These are phyloP conservation scores for Brachylomia viminalis DNA, from an alignment of 2,888 invertebrate species.

Conservation along the genomic window DNA sequence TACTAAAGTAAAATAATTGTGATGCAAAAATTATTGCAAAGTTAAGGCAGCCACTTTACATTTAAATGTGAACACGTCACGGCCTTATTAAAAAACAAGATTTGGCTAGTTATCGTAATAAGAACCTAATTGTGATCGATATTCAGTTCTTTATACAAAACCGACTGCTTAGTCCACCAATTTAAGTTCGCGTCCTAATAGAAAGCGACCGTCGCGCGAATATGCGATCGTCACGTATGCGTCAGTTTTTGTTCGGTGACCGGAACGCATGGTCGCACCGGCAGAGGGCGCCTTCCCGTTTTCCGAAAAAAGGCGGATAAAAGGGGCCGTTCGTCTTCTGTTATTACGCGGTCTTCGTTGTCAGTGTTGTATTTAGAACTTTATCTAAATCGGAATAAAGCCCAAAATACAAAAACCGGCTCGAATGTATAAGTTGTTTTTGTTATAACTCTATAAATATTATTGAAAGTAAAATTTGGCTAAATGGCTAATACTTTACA, in stretches of 20 bases:
- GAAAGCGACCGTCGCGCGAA: too few species aligned
- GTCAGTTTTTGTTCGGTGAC: too few species aligned
- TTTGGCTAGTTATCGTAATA: too few species aligned
- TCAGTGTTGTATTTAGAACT: neutral
- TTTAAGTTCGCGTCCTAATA: too few species aligned
- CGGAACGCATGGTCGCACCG: too few species aligned
- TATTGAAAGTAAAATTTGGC: constrained; percentile 19
- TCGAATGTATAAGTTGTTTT: neutral
- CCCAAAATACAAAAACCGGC: neutral
- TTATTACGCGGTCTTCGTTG: neutral
- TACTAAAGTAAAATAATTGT: neutral
- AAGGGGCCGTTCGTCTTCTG: too few species aligned
- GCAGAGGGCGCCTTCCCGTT: too few species aligned
- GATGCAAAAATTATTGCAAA: neutral
- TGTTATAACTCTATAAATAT: neutral
- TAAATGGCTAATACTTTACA: constrained; percentile 5
- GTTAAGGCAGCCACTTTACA: neutral
- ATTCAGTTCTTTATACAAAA: too few species aligned
- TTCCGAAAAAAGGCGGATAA: too few species aligned
- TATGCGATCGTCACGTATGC: too few species aligned
- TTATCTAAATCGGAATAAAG: neutral
- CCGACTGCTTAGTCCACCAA: too few species aligned
- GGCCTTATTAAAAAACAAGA: too few species aligned
- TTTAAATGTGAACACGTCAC: neutral
- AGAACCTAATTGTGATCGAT: neutral